A percentile compares a stretch with the other conserved stretches of the same genome.
Conservation (phyloP, 2,888 invertebrate genomes). For the Eupithecia subfuscata region DNA sequence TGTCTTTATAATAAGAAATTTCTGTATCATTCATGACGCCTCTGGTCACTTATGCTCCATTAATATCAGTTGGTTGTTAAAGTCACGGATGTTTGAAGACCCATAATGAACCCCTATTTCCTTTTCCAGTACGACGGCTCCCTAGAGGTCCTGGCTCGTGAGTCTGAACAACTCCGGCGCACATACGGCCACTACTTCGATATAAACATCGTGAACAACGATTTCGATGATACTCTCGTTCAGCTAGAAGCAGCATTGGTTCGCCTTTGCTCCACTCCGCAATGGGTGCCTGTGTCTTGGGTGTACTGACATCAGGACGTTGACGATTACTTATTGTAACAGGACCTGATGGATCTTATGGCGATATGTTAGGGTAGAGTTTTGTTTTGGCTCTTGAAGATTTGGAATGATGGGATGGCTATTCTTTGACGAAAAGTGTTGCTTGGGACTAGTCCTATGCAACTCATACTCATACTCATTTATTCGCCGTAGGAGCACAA, state of each 20-base stretch:
- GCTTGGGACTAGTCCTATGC: too few species aligned
- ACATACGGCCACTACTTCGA: conserved; percentile 99
- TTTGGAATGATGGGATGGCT: neutral
- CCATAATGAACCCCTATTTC: neutral
- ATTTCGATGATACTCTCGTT: conserved; percentile 98
- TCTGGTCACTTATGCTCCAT: neutral
- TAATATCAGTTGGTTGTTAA: too few species aligned
- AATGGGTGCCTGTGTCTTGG: conserved; percentile 99
- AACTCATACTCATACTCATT: too few species aligned
- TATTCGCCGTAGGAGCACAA: too few species aligned
- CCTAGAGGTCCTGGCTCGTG: conserved; percentile 96
- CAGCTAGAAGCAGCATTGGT: conserved; percentile 96
- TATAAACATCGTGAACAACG: conserved; percentile 98
- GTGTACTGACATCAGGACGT: conserved; percentile 90
- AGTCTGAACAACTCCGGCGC: conserved; percentile 97
- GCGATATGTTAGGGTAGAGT: conserved; percentile 36
- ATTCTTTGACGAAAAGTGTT: neutral
- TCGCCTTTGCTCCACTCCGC: conserved; percentile 94
- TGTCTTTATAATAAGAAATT: neutral
- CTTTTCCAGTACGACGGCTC: conserved; percentile 96
- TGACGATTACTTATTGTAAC: conserved; percentile 53
- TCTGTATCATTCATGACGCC: neutral
- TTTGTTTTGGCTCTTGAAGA: neutral
- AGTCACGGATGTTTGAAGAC: too few species aligned
- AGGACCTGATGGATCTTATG: conserved; percentile 43